These are phyloP conservation scores for Pipistrellus nathusii DNA, from an alignment of 2,797 vertebrate species.

Conservation along the genomic window DNA sequence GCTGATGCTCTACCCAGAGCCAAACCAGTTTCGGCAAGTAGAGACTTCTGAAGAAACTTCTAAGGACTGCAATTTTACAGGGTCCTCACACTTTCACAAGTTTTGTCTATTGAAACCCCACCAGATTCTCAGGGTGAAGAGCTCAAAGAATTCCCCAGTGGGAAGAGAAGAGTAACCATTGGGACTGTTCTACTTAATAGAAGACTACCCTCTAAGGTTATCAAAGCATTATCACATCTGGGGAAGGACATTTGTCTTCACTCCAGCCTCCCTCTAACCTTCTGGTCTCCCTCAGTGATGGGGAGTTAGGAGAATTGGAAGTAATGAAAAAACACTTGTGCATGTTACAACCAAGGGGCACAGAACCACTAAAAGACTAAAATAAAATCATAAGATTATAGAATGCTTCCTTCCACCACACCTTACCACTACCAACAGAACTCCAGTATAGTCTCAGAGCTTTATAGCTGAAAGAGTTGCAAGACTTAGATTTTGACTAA, in stretches of 20 bases:
- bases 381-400: not conserved
- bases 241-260: not conserved
- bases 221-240: not conserved
- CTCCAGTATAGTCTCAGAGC: not conserved
- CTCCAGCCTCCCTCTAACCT: not conserved
- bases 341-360: not conserved
- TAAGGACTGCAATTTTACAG: not conserved
- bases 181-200: not conserved
- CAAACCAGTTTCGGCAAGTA: no score
- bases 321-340: not conserved
- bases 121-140: not conserved
- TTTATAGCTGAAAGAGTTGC: not conserved
- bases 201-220: not conserved
- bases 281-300: not conserved
- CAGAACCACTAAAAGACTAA: not conserved
- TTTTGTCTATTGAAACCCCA: not conserved
- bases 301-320: not conserved
- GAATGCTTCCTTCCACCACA: not conserved
- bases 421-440: not conserved
- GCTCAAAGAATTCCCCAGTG: not conserved
- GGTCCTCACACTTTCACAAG: not conserved
- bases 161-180: no score
- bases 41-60: not conserved
- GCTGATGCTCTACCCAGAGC: no score
- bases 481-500: not conserved